Evolutionary conservation across 2,797 vertebrate species (phyloP).

Genomic region (Leuciscus waleckii): DNA sequence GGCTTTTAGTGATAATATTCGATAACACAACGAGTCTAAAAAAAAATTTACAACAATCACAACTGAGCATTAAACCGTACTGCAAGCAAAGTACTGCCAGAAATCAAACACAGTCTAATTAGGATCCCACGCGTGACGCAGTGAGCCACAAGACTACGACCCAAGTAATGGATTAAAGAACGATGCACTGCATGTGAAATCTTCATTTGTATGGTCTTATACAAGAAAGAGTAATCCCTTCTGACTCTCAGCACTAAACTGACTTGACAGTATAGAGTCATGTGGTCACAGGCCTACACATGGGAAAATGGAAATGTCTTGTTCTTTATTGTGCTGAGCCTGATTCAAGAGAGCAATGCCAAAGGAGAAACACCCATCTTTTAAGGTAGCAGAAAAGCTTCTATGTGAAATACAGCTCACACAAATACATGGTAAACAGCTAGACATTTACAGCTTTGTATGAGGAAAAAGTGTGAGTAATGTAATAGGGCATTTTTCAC

Average conservation of each 20-base stretch:
- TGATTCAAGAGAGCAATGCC: constrained; percentile 9
- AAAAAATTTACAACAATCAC: constrained; percentile 24
- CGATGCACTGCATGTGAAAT: constrained; percentile 47
- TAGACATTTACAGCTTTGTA: not conserved
- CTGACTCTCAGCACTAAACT: constrained; percentile 58
- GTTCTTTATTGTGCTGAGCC: constrained; percentile 42
- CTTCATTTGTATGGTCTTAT: constrained; percentile 51
- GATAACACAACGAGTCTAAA: constrained; percentile 1
- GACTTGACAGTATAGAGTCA: constrained; percentile 49
- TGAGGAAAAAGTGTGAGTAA: not conserved
- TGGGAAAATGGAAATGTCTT: constrained; percentile 40
- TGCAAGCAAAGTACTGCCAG: constrained; percentile 19
- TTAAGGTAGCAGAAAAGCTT: not conserved
- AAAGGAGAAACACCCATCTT: not conserved
- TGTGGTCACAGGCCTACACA: constrained; percentile 37
- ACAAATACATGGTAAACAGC: not conserved
- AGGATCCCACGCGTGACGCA: constrained; percentile 44
- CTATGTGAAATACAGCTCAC: not conserved
- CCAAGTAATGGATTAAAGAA: constrained; percentile 49
- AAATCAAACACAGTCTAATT: constrained; percentile 50
- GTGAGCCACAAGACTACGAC: constrained; percentile 41
- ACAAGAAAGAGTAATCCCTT: constrained; percentile 60
- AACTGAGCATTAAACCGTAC: not conserved
- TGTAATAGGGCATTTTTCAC: not conserved
- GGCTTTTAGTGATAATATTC: not conserved